Evolutionary conservation across 2,797 vertebrate species (phyloP), one percentile per base, ranked within the genome.

Genomic region (Clarias laeviceps): DNA sequence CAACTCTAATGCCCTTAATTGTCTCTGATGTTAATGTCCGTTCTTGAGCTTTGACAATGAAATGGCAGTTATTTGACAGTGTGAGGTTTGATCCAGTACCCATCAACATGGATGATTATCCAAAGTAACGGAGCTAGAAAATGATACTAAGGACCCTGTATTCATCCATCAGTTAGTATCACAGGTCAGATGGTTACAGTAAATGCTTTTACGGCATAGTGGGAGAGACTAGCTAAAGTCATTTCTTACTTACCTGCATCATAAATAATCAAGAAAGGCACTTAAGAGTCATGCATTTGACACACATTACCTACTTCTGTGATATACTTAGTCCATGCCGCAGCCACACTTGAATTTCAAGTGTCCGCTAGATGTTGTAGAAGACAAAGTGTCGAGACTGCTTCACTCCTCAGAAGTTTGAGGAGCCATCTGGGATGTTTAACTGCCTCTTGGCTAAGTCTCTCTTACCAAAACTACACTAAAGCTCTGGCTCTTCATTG

Each of bases 401-500:
- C 54, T 70, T 88, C 90, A 93, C 93, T 92, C 90, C 92, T 94
- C 92, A 94, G 93, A 92, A 90, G 81, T 92, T 89, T 88, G 91
- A 91, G 50, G 89, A 89, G 88, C 91, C 74, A 91, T 92, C 93
- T 94, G 91, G 91, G 85, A 89, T 85, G 88, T 84, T 89, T 91
- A 89, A 91, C 89, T 90, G 88, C 85, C 87, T 89, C 82, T 7
- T 80, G 77, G 79, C 85, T 81, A 66, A 70, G 76, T 50, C 84
- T 89, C 2, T 88, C 3, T 12, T 90, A 84, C 87, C 65, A 8
- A 85, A 91, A 65, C 87, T 89, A 91, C 90, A 94, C 92, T 93
- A 94, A 94, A 96, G 95, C 93, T 92, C 91, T 93, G 94, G 93
- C 93, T 91, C 89, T 91, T 92, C 92, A 87, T 95, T 94, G 95